Evolutionary conservation across 1,140 invertebrate species (phyloP).

Genomic region (Drosophila tristis): DNA sequence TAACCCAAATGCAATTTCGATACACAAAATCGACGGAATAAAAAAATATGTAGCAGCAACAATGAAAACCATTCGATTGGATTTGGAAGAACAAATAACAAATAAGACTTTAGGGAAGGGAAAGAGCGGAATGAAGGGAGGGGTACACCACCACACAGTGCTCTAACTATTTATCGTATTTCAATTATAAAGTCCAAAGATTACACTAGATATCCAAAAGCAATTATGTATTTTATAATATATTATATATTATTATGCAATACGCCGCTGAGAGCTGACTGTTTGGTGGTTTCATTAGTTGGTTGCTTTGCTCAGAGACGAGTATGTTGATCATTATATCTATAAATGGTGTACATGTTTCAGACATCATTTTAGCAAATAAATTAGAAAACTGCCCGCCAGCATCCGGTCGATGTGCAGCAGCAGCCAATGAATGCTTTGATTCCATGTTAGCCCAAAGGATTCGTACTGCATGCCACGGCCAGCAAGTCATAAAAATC

Average conservation of each 20-base stretch:
- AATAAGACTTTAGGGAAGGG: too few species aligned
- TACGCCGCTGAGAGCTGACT: too few species aligned
- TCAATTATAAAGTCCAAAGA: neutral
- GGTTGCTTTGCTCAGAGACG: too few species aligned
- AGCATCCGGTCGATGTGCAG: constrained; percentile 7
- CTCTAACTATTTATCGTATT: too few species aligned
- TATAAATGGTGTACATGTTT: too few species aligned
- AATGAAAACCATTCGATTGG: constrained; percentile 49
- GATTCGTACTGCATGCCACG: constrained; percentile 19
- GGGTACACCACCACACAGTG: too few species aligned
- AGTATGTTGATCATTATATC: too few species aligned
- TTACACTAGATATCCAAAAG: too few species aligned
- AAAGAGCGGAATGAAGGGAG: neutral
- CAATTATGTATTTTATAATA: too few species aligned
- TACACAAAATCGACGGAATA: constrained; percentile 20
- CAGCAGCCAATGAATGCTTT: constrained; percentile 10
- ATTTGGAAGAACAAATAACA: constrained; percentile 1
- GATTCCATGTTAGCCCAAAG: constrained; percentile 5
- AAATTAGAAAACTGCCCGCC: constrained; percentile 13
- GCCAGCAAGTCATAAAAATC: constrained; percentile 50
- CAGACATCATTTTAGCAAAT: too few species aligned
- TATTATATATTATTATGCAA: too few species aligned
- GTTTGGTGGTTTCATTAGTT: too few species aligned
- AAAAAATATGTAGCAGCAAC: neutral
- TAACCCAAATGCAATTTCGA: constrained; percentile 61